A percentile compares a stretch with the other conserved stretches of the same genome.
Conservation (phyloP, 2,797 vertebrate genomes). For the Sebastes diaconus region DNA sequence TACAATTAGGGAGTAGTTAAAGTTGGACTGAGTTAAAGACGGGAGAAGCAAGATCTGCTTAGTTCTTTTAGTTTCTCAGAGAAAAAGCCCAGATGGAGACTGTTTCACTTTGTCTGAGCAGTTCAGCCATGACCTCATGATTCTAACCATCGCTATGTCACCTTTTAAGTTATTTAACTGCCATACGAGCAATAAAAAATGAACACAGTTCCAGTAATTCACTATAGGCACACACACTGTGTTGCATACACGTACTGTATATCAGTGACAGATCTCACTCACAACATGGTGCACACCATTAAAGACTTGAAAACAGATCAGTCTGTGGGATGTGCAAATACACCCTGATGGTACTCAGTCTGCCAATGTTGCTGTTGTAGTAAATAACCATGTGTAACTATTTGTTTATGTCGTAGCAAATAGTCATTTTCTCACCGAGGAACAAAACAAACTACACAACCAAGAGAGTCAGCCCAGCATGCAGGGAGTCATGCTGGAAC, state of each 20-base stretch:
- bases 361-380: background rate
- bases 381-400: background rate
- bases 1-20: background rate
- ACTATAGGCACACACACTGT: background rate
- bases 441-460: slow-evolving; percentile 22
- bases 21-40: background rate
- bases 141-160: background rate
- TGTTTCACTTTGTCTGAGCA: background rate
- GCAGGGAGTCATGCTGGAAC: slow-evolving; percentile 70
- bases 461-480: slow-evolving; percentile 60
- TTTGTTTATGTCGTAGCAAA: background rate
- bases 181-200: background rate
- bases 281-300: background rate
- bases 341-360: background rate
- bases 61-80: background rate
- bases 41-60: background rate
- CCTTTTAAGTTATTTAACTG: background rate
- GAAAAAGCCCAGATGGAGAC: slow-evolving; percentile 7
- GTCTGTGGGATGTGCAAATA: background rate
- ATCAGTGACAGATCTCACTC: background rate
- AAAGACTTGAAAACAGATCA: background rate
- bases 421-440: background rate
- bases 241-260: background rate
- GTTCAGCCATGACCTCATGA: background rate
- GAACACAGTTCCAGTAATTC: background rate